Base-by-base conservation (phyloP, 2,113 vertebrate species). In the Oncorhynchus masou region DNA sequence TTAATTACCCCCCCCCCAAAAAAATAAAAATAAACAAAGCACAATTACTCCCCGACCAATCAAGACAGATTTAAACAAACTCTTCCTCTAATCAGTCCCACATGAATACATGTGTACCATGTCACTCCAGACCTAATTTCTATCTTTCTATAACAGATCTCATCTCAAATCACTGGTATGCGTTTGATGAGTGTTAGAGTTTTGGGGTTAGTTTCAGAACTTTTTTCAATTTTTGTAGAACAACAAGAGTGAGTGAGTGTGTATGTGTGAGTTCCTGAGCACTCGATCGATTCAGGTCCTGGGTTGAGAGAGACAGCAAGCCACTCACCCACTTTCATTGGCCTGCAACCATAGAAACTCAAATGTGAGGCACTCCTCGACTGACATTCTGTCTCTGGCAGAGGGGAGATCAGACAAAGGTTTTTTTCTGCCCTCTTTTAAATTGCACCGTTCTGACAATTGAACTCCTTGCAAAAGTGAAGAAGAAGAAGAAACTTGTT, bases 51-150 rank as follows among this genome's bases (percentile, higher is more conserved):
- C 87, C 82, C 79, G 77, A 90, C 88, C 89, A 92, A 92, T 91
- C 91, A 94, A 92, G 92, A 91, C 75, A 87, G 85, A 88, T 90
- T 92, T 89, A 91, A 91, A 87, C 88, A 85, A 89, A 81, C 82
- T 88, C 78, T 85, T 89, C 89, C 84, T 90, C 81, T 91, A 93
- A 93, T 93, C 88, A 84, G 85, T 87, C 88, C 88, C 90, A 85
- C 77, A 87, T 90, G 39, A 45, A 45, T 45, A 45, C 88, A 84
- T 73, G 68, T 81, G 49, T 87, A 86, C 65, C 74, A 54, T 79
- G 60, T 84, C 81, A 79, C 85, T 74, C 54, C 71, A 59, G 70
- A 84, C 82, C 83, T 84, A 78, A 87, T 77, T 84, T 85, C 88
- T 77, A 76, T 73, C 74, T 80, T 85, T 60, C 76, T 16, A 51